Evolutionary conservation across 2,888 invertebrate species (phyloP).

Genomic region (Catocala sponsa): DNA sequence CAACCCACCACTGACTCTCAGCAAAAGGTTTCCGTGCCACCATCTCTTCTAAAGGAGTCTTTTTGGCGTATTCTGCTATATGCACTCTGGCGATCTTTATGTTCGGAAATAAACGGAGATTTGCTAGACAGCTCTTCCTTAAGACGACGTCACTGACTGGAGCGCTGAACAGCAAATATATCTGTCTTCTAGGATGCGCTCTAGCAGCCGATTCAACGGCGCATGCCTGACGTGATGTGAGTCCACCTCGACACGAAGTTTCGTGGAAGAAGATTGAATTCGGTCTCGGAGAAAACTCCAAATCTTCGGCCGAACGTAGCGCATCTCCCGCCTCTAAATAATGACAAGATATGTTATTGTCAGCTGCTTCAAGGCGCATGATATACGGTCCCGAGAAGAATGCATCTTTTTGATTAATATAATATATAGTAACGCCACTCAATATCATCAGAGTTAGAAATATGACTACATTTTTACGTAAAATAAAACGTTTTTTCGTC

Average conservation of each 20-base stretch:
- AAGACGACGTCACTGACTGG: slow-evolving; percentile 26
- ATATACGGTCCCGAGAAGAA: not conserved
- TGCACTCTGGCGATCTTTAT: slow-evolving; percentile 43
- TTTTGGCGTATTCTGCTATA: slow-evolving; percentile 74
- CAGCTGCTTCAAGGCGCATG: slow-evolving; percentile 3
- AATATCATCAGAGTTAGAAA: slow-evolving; percentile 21
- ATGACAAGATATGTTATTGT: slow-evolving; percentile 35
- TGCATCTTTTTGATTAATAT: slow-evolving; percentile 13
- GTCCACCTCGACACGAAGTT: slow-evolving; percentile 87
- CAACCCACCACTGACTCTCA: slow-evolving; percentile 78
- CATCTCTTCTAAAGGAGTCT: slow-evolving; percentile 88
- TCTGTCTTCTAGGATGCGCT: slow-evolving; percentile 86
- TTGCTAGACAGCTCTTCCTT: slow-evolving; percentile 26
- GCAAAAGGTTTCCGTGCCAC: slow-evolving; percentile 81
- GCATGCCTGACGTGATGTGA: slow-evolving; percentile 89
- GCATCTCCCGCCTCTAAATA: slow-evolving; percentile 34
- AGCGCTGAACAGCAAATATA: slow-evolving; percentile 84
- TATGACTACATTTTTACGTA: slow-evolving; percentile 13
- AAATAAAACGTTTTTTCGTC: slow-evolving; percentile 10
- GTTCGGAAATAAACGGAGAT: slow-evolving; percentile 25
- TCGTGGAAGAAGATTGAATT: slow-evolving; percentile 90
- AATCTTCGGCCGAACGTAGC: slow-evolving; percentile 51
- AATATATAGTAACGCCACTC: slow-evolving; percentile 20
- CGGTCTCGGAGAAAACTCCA: slow-evolving; percentile 52
- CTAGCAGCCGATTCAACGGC: slow-evolving; percentile 91